Evolutionary conservation across 2,797 vertebrate genomes (phyloP).

Genomic region (Syndactyla subalaris): DNA sequence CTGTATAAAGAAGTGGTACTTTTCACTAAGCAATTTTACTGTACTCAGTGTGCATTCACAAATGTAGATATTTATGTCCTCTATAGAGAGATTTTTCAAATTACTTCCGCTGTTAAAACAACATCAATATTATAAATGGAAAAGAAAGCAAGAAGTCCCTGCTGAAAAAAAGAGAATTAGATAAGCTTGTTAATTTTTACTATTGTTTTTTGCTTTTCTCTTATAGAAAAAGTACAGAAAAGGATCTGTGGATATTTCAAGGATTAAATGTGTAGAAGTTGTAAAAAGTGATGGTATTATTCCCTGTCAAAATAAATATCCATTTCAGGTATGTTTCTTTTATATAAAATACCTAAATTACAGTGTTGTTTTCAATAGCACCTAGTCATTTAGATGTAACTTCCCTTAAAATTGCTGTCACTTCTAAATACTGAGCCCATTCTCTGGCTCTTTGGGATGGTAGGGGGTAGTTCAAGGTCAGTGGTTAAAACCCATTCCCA

Average conservation of each 20-base stretch:
- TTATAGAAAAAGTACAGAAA: constrained; percentile 88
- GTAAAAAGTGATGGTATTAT: constrained; percentile 87
- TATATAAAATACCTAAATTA: neutral
- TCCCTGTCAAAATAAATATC: constrained; percentile 94
- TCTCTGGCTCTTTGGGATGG: neutral
- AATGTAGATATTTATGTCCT: neutral
- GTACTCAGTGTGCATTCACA: neutral
- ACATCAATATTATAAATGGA: neutral
- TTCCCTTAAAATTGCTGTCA: neutral
- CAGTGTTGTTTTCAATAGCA: neutral
- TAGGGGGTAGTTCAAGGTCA: neutral
- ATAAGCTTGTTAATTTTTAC: neutral
- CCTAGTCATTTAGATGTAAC: neutral
- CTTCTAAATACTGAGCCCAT: neutral
- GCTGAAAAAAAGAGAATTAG: neutral
- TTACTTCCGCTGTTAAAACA: neutral
- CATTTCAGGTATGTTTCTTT: constrained; percentile 88
- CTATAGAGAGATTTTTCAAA: neutral
- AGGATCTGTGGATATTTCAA: constrained; percentile 88
- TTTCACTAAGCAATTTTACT: neutral
- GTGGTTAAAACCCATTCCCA: neutral
- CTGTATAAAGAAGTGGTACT: neutral
- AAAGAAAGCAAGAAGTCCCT: neutral
- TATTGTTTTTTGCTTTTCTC: neutral
- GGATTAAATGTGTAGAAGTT: constrained; percentile 90